Percentiles rank a stretch among this genome's conserved stretches.
phyloP scores from a whole-genome alignment of 2,113 vertebrate species.

The Lycaon pictus region DNA sequence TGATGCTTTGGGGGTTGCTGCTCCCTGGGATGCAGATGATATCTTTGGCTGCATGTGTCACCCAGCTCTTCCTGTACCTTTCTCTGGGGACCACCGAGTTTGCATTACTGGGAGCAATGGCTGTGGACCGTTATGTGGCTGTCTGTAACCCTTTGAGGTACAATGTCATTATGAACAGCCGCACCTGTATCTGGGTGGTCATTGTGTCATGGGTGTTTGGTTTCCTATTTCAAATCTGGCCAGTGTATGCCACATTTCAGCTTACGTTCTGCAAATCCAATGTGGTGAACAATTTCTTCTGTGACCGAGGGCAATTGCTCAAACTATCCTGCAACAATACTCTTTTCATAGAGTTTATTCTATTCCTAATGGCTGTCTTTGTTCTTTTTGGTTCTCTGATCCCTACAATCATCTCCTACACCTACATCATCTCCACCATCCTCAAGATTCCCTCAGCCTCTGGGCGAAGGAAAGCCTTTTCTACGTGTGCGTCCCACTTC shows the following conservation, averaged over 20 bases:
- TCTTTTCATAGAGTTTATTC: conserved; percentile 31
- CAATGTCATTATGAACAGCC: conserved; percentile 31
- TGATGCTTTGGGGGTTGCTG: conserved; percentile 36
- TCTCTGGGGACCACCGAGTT: neutral
- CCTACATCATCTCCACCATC: conserved; percentile 50
- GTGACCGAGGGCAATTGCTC: conserved; percentile 5
- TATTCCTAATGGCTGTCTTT: conserved; percentile 36
- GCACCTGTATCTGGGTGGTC: conserved; percentile 48
- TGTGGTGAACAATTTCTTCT: conserved; percentile 44
- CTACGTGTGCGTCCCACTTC: conserved; percentile 40
- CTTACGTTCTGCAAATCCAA: conserved; percentile 32
- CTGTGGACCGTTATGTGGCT: conserved; percentile 44
- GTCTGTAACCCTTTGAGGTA: conserved; percentile 54
- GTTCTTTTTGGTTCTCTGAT: conserved; percentile 54
- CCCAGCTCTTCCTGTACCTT: neutral
- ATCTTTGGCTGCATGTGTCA: neutral
- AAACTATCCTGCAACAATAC: conserved; percentile 29
- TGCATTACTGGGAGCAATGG: conserved; percentile 49
- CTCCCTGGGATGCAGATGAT: neutral
- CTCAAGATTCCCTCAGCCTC: neutral
- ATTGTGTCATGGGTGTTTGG: conserved; percentile 26
- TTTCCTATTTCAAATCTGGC: conserved; percentile 52
- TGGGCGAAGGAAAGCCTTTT: conserved; percentile 52
- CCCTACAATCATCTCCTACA: conserved; percentile 42
- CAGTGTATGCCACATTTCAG: conserved; percentile 12